A percentile compares a stretch with the other conserved stretches of the same genome.
These are phyloP conservation scores for Percopsis transmontana DNA, from an alignment of 2,113 vertebrate genomes.

Conservation along the genomic window DNA sequence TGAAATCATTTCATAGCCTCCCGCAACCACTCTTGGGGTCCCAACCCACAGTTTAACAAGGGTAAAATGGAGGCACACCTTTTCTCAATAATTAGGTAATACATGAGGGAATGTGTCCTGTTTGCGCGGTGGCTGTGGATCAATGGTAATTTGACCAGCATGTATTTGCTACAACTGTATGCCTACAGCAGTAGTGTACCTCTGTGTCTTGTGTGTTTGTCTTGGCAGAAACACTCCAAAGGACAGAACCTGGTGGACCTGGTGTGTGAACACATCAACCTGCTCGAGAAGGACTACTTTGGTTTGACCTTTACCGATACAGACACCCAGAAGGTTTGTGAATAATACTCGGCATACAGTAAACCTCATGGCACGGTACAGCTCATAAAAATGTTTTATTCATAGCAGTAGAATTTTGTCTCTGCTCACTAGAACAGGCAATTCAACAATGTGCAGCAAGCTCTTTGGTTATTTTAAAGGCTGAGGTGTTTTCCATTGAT, in stretches of 20 bases:
- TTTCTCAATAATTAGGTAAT: not conserved
- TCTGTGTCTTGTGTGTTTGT: constrained; percentile 37
- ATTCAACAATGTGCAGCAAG: constrained; percentile 25
- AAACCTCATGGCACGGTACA: not conserved
- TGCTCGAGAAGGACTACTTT: constrained; percentile 98
- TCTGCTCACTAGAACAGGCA: constrained; percentile 20
- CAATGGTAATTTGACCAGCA: not conserved
- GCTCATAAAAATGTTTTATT: constrained; percentile 16
- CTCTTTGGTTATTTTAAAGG: no score
- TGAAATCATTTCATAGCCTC: no score
- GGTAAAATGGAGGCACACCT: no score
- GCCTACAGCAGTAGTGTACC: not conserved
- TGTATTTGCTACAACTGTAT: not conserved
- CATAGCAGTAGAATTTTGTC: constrained; percentile 47
- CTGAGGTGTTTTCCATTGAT: not conserved
- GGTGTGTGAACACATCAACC: constrained; percentile 95
- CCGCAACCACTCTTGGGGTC: no score
- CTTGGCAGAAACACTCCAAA: constrained; percentile 88
- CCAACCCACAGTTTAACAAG: no score
- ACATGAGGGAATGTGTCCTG: not conserved
- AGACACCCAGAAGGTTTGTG: constrained; percentile 94
- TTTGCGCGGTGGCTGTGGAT: not conserved
- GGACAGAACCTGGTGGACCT: constrained; percentile 91
- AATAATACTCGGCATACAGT: not conserved
- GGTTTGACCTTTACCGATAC: constrained; percentile 92